Evolutionary conservation across 2,888 invertebrate genomes (phyloP), one percentile per base, ranked within the genome.

Genomic region (Nycteola revayana): DNA sequence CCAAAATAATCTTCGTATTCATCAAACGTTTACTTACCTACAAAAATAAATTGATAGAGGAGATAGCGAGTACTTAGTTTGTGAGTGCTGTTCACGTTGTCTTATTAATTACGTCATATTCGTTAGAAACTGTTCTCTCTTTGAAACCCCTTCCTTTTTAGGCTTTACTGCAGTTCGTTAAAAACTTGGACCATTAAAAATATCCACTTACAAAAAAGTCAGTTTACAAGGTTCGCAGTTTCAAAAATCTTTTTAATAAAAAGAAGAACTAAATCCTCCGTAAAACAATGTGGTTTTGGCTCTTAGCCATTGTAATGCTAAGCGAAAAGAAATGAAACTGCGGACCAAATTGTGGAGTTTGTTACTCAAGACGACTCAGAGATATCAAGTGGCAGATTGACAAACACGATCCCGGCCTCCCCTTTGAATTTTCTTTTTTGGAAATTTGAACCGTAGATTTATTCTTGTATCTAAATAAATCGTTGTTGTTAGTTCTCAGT

Each of bases 271-370:
- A 52, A 52, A 53, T 44, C 32, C 29, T 48, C 20, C 21, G 44
- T 24, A 33, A 56, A 41, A 11, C 31, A 27, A 29, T 41, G 28
- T 32, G 43, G 37, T 40, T 37, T 38, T 54, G 53, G 53, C 58
- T 20, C 37, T 11, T 22, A 21, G 54, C 53, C 53, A 54, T 32
- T 23, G 27, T 25, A 44, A 36, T 36, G 37, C 32, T 36, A 18
- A 41, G 22, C 38, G 38, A 23, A 40, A 53, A 44, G 49, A 57
- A 53, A 44, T 38, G 29, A 37, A 44, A 44, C 31, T 48, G 24
- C 24, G 36, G 28, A 36, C 32, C 9, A 35, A 47, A 28, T 31
- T 22, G 28, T 10, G 9, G 18, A 22, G 26, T 27, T n/a, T 33
- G 49, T 45, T 57, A 54, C 53, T 38, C 22, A 32, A 54, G 26